These are phyloP conservation scores for Osmoderma eremita DNA, from an alignment of 2,888 invertebrate species.

Conservation along the genomic window DNA sequence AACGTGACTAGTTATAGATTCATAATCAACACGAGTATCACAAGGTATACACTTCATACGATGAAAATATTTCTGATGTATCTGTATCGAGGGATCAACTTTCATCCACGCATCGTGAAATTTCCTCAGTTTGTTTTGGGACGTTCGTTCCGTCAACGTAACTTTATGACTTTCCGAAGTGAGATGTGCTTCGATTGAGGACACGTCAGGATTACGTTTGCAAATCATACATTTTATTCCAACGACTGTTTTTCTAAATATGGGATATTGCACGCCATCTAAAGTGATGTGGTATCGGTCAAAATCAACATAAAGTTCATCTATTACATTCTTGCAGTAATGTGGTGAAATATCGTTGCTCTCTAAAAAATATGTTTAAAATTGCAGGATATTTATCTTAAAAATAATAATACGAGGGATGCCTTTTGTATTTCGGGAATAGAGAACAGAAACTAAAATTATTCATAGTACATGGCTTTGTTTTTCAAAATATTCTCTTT, in stretches of 20 bases:
- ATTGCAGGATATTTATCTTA: neutral
- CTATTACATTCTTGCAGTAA: neutral
- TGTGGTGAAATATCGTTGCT: neutral
- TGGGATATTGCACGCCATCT: slow-evolving; percentile 23
- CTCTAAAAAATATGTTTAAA: slow-evolving; percentile 3
- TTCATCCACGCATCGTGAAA: slow-evolving; percentile 37
- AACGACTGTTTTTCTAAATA: slow-evolving; percentile 23
- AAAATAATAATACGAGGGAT: no score
- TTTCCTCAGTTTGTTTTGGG: slow-evolving; percentile 20
- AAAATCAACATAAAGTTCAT: slow-evolving; percentile 24
- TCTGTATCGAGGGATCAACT: slow-evolving; percentile 18
- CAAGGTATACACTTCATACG: slow-evolving; percentile 29
- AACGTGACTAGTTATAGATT: slow-evolving; percentile 23
- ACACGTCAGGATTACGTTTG: slow-evolving; percentile 6
- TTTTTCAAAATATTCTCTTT: no score
- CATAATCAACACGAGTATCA: slow-evolving; percentile 10
- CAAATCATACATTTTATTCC: slow-evolving; percentile 39
- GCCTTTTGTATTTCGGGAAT: no score
- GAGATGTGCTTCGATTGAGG: slow-evolving; percentile 7
- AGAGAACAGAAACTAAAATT: no score
- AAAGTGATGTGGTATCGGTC: slow-evolving; percentile 13
- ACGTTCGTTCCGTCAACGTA: neutral
- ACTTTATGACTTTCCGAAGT: neutral
- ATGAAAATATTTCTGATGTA: slow-evolving; percentile 35
- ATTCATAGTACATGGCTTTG: neutral